Evolutionary conservation across 2,113 vertebrate species (phyloP).

Genomic region (Gnathonemus longibarbis): DNA sequence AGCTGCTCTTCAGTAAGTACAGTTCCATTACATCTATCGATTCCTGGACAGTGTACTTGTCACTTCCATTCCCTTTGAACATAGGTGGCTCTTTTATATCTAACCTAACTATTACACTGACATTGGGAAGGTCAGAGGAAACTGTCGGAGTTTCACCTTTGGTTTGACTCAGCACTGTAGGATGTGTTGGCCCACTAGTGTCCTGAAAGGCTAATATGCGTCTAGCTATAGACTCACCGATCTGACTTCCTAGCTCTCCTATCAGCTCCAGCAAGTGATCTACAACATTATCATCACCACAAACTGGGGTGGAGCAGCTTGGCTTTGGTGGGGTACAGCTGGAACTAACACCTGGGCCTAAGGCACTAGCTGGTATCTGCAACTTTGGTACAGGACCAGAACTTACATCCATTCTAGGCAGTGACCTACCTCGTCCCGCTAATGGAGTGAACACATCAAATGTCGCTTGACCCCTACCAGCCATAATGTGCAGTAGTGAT

Average conservation of each 20-base stretch:
- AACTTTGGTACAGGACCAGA: not conserved
- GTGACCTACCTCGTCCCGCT: not conserved
- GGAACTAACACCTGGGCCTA: not conserved
- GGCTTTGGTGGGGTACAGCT: not conserved
- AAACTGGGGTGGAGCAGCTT: not conserved
- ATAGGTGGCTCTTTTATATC: not conserved
- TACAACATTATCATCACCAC: not conserved
- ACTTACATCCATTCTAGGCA: not conserved
- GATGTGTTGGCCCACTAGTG: not conserved
- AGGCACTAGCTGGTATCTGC: not conserved
- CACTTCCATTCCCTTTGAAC: not conserved
- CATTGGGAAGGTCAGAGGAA: not conserved
- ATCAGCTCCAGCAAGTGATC: not conserved
- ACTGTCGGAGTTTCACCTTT: not conserved
- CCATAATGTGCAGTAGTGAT: not conserved
- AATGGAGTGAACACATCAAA: not conserved
- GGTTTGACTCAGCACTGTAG: not conserved
- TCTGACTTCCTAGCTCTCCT: not conserved
- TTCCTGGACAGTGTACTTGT: not conserved
- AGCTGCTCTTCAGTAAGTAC: not conserved
- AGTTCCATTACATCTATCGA: not conserved
- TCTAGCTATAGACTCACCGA: not conserved
- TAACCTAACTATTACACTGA: not conserved
- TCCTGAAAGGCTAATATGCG: not conserved
- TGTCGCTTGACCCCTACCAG: not conserved